Base-by-base conservation (phyloP, 2,888 invertebrate species). In the Falcaria lacertinaria region DNA sequence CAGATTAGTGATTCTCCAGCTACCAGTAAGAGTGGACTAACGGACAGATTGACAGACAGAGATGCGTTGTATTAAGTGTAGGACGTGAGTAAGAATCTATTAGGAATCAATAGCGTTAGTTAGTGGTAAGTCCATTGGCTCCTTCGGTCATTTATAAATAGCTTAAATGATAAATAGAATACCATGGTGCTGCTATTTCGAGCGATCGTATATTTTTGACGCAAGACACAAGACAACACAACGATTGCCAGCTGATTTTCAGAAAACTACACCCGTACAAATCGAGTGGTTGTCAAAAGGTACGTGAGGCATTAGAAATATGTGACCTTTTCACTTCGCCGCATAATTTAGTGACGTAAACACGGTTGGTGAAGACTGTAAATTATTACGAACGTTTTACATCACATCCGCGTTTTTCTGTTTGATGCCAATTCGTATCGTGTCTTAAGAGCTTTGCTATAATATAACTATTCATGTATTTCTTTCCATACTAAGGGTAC, bases 191-290 rank as follows among this genome's bases (percentile, higher is more conserved):
- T 40, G 57, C 67, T 69, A 69, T 69, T 69, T 62, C 50, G 34
- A 52, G 55, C 45, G 17, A 43, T 48, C 36, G 51, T 55, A 51
- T 61, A 64, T 64, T 69, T 69, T 62, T 62, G 63, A 68, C 65
- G 69, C 60, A 58, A 57, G 57, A 52, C 51, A 35, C 39, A 46
- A 54, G 50, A 59, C 54, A 65, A 69, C 57, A 59, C 51, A 57
- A 52, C 42, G 47, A 13, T 49, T 54, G 63, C 57, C 71, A 70
- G 66, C 64, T 69, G 71, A 67, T 58, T 59, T 61, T 69, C 61
- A 66, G 61, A 68, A 58, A 62, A 49, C 44, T 67, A 72, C 64
- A 64, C 35, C 25, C 43, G 41, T 48, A 60, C 63, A 56, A 54
- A 60, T 60, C 45, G 48, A 40, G 43, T 47, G 43, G 46, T 47